Evolutionary conservation across 1,140 invertebrate species (phyloP), one percentile per base, ranked within the genome.

Genomic region (Zaprionus davidi): DNA sequence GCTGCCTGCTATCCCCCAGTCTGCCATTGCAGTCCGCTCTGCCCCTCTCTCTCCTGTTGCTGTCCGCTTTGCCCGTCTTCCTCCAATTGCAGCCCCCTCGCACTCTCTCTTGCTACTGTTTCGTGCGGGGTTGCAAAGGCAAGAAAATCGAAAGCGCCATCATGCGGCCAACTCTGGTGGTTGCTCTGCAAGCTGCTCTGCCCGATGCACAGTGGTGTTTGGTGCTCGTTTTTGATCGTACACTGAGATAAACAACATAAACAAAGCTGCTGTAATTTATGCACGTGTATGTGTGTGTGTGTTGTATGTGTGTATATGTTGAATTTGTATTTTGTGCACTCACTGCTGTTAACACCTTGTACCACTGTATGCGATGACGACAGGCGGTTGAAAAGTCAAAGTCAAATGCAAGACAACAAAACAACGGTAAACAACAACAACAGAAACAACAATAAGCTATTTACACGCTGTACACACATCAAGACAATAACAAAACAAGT

Each of bases 381-480:
- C 72, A 69, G 76, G 75, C 85, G 81, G 85, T 88, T 88, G 86
- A 88, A 88, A 90, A 88, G 85, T 88, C 85, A 88, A 88, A 88
- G 85, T 88, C 85, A 88, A 90, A 83, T 88, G 64, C 81, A 85
- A 90, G 75, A 84, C 74, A 84, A 84, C 60, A 55, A 44, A 68
- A 74, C 67, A 78, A 75, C 36, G 17, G 28, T 34, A 34, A 74
- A 77, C 67, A 77, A 36, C 12, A 28, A 77, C 67, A 77, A 36
- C 12, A 28, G 26, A 6, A 57, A 46, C 65, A 71, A 44, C 41
- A 31, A 70, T 73, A 60, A 75, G 64, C 58, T 63, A 51, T 71
- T 49, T 56, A 64, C 68, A 70, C 58, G 59, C 58, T 66, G 64
- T 73, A 78, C 60, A 71, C 31, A 68, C 49, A 70, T 36, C 15